These are phyloP conservation scores for Apis laboriosa DNA, from an alignment of 1,140 invertebrate genomes.

Conservation along the genomic window DNA sequence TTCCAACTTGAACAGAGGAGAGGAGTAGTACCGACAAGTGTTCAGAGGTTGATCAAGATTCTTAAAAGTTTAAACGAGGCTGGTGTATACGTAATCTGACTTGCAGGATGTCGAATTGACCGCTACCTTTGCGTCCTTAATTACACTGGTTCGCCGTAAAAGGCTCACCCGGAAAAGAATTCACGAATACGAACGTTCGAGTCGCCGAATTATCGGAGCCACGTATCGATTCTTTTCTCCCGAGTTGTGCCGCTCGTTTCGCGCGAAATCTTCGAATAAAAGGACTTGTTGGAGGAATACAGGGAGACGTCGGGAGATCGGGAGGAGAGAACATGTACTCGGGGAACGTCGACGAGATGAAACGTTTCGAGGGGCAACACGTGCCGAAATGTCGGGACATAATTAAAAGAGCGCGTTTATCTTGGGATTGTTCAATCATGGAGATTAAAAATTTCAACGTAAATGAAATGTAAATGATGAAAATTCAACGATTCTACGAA, in stretches of 20 bases:
- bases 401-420: slow-evolving; percentile 20
- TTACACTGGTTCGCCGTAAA: slow-evolving; percentile 38
- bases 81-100: background rate
- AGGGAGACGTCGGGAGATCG: too few species aligned
- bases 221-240: background rate
- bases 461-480: too few species aligned
- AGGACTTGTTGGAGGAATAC: background rate
- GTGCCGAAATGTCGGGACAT: background rate
- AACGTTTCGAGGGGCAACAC: background rate
- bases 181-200: background rate
- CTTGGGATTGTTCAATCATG: background rate
- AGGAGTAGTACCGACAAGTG: background rate
- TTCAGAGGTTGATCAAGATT: background rate
- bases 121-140: slow-evolving; percentile 7
- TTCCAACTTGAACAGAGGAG: background rate
- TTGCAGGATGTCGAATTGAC: background rate
- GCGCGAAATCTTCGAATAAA: background rate
- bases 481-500: too few species aligned
- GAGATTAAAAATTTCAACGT: too few species aligned
- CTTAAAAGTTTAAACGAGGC: background rate
- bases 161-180: slow-evolving; percentile 19
- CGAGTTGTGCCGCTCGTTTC: background rate
- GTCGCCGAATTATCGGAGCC: background rate
- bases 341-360: background rate
- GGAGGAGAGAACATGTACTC: background rate